A percentile compares a stretch with the other conserved stretches of the same genome.
phyloP scores from a whole-genome alignment of 2,113 vertebrate genomes.

The Galeopterus variegatus region DNA sequence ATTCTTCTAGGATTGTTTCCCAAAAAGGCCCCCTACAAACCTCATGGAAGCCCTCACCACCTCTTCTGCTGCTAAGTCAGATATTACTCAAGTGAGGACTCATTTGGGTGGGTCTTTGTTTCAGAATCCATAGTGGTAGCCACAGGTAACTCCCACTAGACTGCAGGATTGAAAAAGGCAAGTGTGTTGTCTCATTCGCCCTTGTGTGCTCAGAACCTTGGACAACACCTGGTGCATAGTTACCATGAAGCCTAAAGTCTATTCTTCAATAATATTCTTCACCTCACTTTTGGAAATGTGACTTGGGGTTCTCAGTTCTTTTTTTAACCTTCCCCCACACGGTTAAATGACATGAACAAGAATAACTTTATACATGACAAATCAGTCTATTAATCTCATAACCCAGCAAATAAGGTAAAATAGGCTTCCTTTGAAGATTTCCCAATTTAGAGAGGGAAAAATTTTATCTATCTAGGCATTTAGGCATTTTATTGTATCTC shows the following conservation, averaged over 20 bases:
- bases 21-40: neutral
- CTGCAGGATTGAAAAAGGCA: neutral
- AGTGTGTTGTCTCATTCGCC: neutral
- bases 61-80: neutral
- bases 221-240: neutral
- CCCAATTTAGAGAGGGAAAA: neutral
- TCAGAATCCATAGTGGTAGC: neutral
- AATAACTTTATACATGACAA: neutral
- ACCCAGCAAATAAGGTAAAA: slow-evolving; percentile 28
- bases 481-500: neutral
- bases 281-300: neutral
- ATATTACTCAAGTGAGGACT: neutral
- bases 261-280: neutral
- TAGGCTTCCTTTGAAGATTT: neutral
- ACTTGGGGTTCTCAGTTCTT: neutral
- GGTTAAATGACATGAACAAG: neutral
- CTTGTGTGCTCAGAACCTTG: neutral
- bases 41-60: neutral
- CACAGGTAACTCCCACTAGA: neutral
- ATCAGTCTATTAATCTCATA: neutral
- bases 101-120: neutral
- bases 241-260: neutral
- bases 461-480: neutral
- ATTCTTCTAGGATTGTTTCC: neutral
- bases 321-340: neutral